Percentiles rank a stretch among this genome's conserved stretches.
phyloP scores from a whole-genome alignment of 2,888 invertebrate species.

The Argyra leucocephala region DNA sequence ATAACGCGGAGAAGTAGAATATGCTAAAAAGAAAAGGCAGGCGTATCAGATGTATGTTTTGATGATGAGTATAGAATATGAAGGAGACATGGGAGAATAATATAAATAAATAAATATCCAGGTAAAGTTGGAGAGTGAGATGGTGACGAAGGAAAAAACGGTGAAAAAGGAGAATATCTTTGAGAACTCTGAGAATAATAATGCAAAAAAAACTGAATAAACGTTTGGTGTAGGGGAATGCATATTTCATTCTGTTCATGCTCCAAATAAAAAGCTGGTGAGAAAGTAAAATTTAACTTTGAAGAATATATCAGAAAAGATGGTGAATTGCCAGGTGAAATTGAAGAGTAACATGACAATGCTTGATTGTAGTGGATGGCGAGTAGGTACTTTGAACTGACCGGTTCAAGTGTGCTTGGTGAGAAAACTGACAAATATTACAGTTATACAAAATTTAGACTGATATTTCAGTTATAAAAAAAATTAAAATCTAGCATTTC shows the following conservation, averaged over 20 bases:
- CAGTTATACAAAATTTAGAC: too few relatives aligned
- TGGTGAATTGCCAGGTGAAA: slow-evolving; percentile 76
- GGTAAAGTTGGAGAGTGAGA: slow-evolving; percentile 67
- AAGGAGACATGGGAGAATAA: slow-evolving; percentile 61
- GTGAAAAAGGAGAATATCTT: slow-evolving; percentile 70
- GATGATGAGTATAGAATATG: slow-evolving; percentile 56
- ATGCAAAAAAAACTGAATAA: slow-evolving; percentile 60
- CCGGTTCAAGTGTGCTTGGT: slow-evolving; percentile 64
- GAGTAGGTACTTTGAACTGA: slow-evolving; percentile 70
- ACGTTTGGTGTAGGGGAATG: slow-evolving; percentile 58
- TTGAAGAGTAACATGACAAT: slow-evolving; percentile 69
- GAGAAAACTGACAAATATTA: slow-evolving; percentile 64
- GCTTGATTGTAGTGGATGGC: slow-evolving; percentile 75
- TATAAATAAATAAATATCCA: too few relatives aligned
- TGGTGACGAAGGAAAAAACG: slow-evolving; percentile 74
- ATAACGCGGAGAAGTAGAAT: slow-evolving; percentile 50
- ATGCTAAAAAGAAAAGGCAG: slow-evolving; percentile 54
- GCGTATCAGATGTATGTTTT: slow-evolving; percentile 58
- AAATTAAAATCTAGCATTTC: too few relatives aligned
- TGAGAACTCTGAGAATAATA: slow-evolving; percentile 74
- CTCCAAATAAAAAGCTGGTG: slow-evolving; percentile 55
- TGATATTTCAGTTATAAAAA: too few relatives aligned
- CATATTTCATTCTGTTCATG: slow-evolving; percentile 31
- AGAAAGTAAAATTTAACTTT: slow-evolving; percentile 56
- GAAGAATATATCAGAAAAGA: slow-evolving; percentile 61